Evolutionary conservation across 2,888 invertebrate genomes (phyloP).

Genomic region (Nasonia oneida): DNA sequence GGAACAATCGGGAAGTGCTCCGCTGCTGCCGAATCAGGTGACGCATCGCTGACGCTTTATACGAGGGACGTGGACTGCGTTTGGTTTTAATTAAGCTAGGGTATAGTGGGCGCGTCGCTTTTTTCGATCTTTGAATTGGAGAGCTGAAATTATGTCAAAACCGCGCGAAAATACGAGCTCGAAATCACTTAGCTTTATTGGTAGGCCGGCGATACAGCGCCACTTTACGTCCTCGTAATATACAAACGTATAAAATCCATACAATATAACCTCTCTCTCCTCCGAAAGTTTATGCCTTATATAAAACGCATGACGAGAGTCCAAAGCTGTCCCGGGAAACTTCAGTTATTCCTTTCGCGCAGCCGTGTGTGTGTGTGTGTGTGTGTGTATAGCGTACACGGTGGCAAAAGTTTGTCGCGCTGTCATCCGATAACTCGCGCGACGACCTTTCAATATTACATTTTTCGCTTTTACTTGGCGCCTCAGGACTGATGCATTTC

Average conservation of each 20-base stretch:
- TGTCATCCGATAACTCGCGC: constrained; percentile 65
- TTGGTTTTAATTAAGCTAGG: constrained; percentile 31
- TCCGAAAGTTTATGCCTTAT: constrained; percentile 72
- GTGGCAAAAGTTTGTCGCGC: constrained; percentile 25
- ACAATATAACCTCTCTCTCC: constrained; percentile 22
- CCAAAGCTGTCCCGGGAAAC: constrained; percentile 62
- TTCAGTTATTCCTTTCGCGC: neutral
- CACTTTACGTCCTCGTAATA: constrained; percentile 39
- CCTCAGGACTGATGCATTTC: constrained; percentile 60
- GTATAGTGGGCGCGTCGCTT: neutral
- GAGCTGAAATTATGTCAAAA: neutral
- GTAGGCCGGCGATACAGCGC: constrained; percentile 31
- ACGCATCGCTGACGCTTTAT: neutral
- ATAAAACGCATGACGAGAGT: constrained; percentile 67
- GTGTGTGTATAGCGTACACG: constrained; percentile 61
- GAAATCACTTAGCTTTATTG: constrained; percentile 75
- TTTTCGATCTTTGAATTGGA: neutral
- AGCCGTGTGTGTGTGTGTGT: neutral
- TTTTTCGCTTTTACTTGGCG: constrained; percentile 60
- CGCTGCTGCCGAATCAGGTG: neutral
- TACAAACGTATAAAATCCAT: constrained; percentile 54
- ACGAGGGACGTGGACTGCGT: neutral
- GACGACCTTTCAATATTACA: constrained; percentile 68
- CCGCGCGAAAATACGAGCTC: constrained; percentile 71
- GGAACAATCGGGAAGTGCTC: constrained; percentile 21